Percentiles rank a stretch among this genome's conserved stretches.
Evolutionary conservation across 2,797 vertebrate genomes (phyloP).

Genomic region (Crenichthys baileyi): DNA sequence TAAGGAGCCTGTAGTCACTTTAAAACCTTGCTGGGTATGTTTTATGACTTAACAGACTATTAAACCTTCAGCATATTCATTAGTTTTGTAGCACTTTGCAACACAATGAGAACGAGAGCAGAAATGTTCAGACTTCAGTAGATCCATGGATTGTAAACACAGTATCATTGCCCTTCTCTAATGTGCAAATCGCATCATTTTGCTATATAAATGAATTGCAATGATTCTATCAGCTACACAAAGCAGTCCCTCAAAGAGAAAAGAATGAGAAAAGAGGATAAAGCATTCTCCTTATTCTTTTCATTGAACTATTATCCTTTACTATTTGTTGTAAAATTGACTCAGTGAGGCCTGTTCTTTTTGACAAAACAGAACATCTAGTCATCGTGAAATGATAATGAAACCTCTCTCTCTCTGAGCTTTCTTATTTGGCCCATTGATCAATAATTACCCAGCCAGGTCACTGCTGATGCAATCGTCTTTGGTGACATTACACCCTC

Average conservation of each 20-base stretch:
- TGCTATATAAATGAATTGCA: background rate
- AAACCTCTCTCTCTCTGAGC: slow-evolving; percentile 11
- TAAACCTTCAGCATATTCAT: background rate
- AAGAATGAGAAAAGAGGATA: background rate
- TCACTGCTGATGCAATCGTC: slow-evolving; percentile 31
- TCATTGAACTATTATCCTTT: background rate
- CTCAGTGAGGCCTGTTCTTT: slow-evolving; percentile 1
- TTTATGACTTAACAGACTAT: background rate
- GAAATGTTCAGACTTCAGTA: background rate
- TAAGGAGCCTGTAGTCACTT: background rate
- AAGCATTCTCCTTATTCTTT: background rate
- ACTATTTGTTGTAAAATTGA: slow-evolving; percentile 1
- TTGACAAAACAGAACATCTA: slow-evolving; percentile 24
- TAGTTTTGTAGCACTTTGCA: background rate
- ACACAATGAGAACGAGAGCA: background rate
- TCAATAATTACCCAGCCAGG: slow-evolving; percentile 34
- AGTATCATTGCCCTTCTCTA: background rate
- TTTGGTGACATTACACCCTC: slow-evolving; percentile 70
- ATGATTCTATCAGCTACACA: background rate
- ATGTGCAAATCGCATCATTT: background rate
- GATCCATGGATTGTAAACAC: background rate
- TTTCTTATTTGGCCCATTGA: slow-evolving; percentile 15
- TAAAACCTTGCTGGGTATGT: background rate
- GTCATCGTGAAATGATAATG: slow-evolving; percentile 5
- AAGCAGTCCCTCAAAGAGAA: background rate